Conservation (phyloP, 2,888 invertebrate genomes). For the Sthenelais limicola region DNA sequence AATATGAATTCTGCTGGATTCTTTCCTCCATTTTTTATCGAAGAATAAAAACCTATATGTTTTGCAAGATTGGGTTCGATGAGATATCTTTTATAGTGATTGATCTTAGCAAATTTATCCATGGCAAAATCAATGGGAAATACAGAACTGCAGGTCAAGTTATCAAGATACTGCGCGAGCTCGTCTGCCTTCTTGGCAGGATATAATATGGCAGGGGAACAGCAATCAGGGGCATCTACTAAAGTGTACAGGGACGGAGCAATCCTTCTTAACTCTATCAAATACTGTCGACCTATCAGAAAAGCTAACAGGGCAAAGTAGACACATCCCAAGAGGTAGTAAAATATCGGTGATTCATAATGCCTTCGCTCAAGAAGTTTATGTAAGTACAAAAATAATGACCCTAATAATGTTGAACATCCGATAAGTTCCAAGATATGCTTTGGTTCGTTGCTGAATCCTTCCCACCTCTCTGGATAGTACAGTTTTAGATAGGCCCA, state of each 20-base stretch:
- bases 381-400: conserved; percentile 7
- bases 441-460: conserved; percentile 39
- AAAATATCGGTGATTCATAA: conserved; percentile 3
- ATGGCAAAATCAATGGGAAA: conserved; percentile 40
- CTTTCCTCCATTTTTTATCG: conserved; percentile 11
- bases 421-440: conserved; percentile 1
- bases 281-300: conserved; percentile 20
- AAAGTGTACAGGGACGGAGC: conserved; percentile 31
- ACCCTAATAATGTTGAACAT: conserved; percentile 1
- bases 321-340: conserved; percentile 11
- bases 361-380: conserved; percentile 15
- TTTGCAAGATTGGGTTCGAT: conserved; percentile 38
- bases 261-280: conserved; percentile 14
- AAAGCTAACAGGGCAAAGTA: conserved; percentile 12
- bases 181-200: conserved; percentile 13
- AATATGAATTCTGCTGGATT: conserved; percentile 37
- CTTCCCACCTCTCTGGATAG: conserved; percentile 55
- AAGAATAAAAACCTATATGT: conserved; percentile 36
- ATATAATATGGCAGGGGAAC: conserved; percentile 41
- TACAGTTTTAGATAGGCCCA: conserved; percentile 56
- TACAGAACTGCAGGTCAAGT: neutral
- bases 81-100: conserved; percentile 21
- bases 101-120: conserved; percentile 26
- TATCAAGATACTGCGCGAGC: conserved; percentile 2
- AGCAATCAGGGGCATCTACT: conserved; percentile 39